Evolutionary conservation across 1,140 invertebrate genomes (phyloP).

Genomic region (Liolophura sinensis): DNA sequence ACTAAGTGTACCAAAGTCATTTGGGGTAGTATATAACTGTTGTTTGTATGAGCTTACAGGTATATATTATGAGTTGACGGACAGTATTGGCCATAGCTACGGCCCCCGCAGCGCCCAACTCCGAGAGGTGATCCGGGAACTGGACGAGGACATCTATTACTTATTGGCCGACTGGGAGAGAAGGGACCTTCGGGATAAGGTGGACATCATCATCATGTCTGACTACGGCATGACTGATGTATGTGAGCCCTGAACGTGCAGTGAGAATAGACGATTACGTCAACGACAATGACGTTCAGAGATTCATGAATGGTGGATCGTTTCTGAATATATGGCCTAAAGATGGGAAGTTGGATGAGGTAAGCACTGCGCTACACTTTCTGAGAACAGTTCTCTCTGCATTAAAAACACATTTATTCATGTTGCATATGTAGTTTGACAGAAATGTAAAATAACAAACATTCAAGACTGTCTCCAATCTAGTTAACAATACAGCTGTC

Average conservation of each 20-base stretch:
- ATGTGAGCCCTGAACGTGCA: conserved; percentile 31
- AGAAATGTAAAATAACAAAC: neutral
- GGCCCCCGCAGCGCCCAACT: conserved; percentile 32
- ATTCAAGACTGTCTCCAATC: no score
- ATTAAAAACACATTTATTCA: no score
- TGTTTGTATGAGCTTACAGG: no score
- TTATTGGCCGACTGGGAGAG: conserved; percentile 33
- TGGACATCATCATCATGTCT: conserved; percentile 60
- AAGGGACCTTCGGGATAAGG: conserved; percentile 23
- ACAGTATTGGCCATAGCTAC: conserved; percentile 40
- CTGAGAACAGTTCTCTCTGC: conserved; percentile 1
- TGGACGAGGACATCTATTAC: conserved; percentile 38
- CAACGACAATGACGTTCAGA: conserved; percentile 32
- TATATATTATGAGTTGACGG: conserved; percentile 41
- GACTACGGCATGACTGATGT: conserved; percentile 61
- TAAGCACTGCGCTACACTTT: conserved; percentile 22
- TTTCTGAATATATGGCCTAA: conserved; percentile 47
- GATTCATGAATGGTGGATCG: conserved; percentile 45
- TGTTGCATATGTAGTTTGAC: no score
- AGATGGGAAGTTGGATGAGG: conserved; percentile 26
- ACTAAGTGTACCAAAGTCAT: no score
- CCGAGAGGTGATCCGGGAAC: conserved; percentile 25
- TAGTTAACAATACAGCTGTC: no score
- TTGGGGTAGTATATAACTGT: neutral
- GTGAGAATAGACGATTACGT: conserved; percentile 48